phyloP scores from a whole-genome alignment of 37 sponge, comb jelly and placozoan species.

The Bolinopsis microptera region DNA sequence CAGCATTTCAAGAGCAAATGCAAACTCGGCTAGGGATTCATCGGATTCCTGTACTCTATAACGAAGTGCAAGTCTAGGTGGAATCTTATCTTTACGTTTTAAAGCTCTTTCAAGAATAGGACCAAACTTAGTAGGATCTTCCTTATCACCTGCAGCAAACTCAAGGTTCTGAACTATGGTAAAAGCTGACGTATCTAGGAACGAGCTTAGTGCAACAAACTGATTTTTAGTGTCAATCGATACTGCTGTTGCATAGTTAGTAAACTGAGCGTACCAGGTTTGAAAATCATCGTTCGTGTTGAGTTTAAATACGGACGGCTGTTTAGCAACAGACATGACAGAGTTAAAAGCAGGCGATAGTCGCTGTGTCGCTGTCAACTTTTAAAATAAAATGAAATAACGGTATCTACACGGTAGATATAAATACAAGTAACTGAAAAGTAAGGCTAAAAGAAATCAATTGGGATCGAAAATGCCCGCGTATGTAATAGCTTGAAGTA shows the following conservation, averaged over 20 bases:
- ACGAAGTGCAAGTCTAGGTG: background rate
- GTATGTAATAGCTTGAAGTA: too few relatives aligned
- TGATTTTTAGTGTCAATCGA: background rate
- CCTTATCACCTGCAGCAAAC: background rate
- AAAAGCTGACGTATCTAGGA: background rate
- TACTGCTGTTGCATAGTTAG: background rate
- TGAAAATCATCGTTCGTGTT: background rate
- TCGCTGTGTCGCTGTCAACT: background rate
- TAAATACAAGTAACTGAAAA: background rate
- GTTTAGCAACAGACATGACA: background rate
- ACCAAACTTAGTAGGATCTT: background rate
- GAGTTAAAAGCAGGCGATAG: background rate
- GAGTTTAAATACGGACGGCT: background rate
- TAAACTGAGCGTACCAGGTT: background rate
- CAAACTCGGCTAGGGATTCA: background rate
- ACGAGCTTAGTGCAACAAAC: background rate
- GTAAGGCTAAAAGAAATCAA: background rate
- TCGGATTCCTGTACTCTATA: background rate
- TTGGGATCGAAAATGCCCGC: too few relatives aligned
- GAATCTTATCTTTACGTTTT: background rate
- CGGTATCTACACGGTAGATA: background rate
- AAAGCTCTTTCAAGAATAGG: background rate
- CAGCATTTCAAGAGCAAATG: background rate
- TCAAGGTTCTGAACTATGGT: background rate
- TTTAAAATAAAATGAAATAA: background rate